These are phyloP conservation scores for Pimephales promelas DNA, from an alignment of 2,113 vertebrate species.

Conservation along the genomic window DNA sequence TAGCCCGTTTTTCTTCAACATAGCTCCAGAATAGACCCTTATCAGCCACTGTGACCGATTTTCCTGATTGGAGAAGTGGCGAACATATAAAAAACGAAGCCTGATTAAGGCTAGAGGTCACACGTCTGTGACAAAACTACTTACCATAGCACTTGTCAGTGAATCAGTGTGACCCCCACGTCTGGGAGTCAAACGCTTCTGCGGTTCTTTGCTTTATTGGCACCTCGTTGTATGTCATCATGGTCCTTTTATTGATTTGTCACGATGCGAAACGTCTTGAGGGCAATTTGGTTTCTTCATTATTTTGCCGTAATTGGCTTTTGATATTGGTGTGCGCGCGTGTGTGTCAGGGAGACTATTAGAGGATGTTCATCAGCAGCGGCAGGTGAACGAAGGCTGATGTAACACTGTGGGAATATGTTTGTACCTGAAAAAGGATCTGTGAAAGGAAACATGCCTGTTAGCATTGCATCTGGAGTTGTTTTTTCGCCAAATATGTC, in stretches of 20 bases:
- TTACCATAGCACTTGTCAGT: constrained; percentile 50
- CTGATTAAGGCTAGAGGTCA: constrained; percentile 76
- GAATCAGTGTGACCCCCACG: constrained; percentile 35
- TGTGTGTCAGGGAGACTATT: constrained; percentile 30
- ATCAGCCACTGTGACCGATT: constrained; percentile 62
- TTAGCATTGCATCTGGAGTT: neutral
- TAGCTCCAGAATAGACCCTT: constrained; percentile 57
- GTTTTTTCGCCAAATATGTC: constrained; percentile 2
- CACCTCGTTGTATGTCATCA: constrained; percentile 53
- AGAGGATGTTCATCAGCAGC: neutral
- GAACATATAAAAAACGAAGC: constrained; percentile 44
- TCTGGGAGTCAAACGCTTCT: constrained; percentile 14
- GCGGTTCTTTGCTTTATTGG: constrained; percentile 53
- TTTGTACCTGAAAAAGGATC: neutral
- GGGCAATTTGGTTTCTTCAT: constrained; percentile 70
- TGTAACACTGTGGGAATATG: neutral
- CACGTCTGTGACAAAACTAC: constrained; percentile 59
- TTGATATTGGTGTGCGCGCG: constrained; percentile 39
- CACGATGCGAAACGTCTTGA: constrained; percentile 58
- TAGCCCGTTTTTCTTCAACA: constrained; percentile 45
- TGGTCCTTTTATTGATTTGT: constrained; percentile 64
- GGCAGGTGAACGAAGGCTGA: neutral
- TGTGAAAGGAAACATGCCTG: constrained; percentile 17
- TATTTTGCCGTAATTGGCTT: constrained; percentile 70
- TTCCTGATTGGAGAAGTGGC: constrained; percentile 42